Conservation (phyloP, 2,113 vertebrate genomes). For the Prunella himalayana region DNA sequence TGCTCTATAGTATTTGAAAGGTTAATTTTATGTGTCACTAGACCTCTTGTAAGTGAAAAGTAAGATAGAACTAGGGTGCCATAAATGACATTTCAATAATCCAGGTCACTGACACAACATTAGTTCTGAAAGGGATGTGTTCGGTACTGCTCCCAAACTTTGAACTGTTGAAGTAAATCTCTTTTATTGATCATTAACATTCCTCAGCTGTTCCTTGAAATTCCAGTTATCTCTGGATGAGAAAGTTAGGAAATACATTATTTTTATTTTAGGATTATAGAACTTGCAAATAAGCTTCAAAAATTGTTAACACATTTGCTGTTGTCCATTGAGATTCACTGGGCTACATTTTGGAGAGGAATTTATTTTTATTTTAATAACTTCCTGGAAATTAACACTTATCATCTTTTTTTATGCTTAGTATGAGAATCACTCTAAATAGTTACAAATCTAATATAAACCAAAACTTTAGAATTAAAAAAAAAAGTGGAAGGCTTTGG, state of each 20-base stretch:
- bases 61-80: neutral
- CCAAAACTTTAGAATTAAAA: neutral
- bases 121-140: neutral
- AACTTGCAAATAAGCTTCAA: neutral
- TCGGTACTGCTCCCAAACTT: neutral
- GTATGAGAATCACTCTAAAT: neutral
- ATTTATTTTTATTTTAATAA: neutral
- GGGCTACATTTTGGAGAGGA: neutral
- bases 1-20: neutral
- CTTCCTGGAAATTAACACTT: neutral
- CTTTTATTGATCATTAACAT: conserved; percentile 45
- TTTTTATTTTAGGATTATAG: neutral
- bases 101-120: neutral
- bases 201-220: conserved; percentile 46
- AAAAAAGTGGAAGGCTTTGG: neutral
- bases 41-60: neutral
- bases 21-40: neutral
- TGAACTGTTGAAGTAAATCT: conserved; percentile 22
- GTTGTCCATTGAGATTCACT: neutral
- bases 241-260: neutral
- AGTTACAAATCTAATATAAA: neutral
- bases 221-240: conserved; percentile 25
- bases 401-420: neutral
- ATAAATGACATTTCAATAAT: neutral
- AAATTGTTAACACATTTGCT: neutral